Base-by-base conservation (phyloP, 2,797 vertebrate species). In the Peromyscus nudipes region DNA sequence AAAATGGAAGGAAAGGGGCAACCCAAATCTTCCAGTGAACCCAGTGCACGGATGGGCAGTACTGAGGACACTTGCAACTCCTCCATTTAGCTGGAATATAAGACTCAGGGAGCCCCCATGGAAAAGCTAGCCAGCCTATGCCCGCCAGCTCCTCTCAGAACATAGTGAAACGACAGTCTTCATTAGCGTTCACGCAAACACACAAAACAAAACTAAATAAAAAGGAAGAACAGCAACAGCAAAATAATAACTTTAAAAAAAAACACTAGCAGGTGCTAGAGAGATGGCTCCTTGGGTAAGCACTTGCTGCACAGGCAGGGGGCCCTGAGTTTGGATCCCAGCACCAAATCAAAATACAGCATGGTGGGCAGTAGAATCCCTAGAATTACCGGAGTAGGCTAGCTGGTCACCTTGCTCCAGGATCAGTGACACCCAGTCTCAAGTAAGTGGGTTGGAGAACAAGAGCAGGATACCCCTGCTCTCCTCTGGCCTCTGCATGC, bases 251-350 rank as follows among this genome's bases (percentile, higher is more conserved):
- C 40, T 12, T 49, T 49, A 2, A 49, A 84, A 25, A 25, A 62
- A 62, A 1, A 1, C 16, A 52, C 6, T 10, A 6, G 11, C 21
- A 4, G 13, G 2, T n/a, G 46, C 34, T 46, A 7, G 25, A 21
- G 52, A 43, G 37, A 40, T 34, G 52, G 3, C n/a, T 88, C n/a
- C 52, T 40, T 73, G 25, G 27, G n/a, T 21, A 21, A 60, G 52
- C 1, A 0, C 46, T 73, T 87, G 49, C 23, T 55, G 12, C n/a
- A 57, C 49, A 71, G 23, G 46, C 46, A 86, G 43, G 11, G 14
- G 46, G 6, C 2, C 65, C 49, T 73, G 65, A 12, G 14, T 88
- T 57, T 57, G 10, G 10, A 88, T 73, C n/a, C n/a, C 27, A 57
- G 52, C 67, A 55, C 14, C 25, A 40, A 57, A 31, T 29, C 4